Evolutionary conservation across 2,888 invertebrate genomes (phyloP).

Genomic region (Physocephala rufipes): DNA sequence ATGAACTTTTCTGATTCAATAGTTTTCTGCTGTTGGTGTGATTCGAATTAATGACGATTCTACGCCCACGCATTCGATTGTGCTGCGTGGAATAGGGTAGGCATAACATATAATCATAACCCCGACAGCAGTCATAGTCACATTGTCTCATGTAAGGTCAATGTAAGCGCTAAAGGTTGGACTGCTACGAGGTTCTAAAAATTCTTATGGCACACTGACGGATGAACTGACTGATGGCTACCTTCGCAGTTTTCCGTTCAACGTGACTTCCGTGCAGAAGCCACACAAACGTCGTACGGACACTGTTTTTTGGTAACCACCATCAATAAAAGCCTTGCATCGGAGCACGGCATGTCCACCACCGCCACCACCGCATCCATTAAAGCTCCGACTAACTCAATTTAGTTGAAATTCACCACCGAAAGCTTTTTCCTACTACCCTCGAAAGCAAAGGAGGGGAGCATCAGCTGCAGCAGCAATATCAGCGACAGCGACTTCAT

Average conservation of each 20-base stretch:
- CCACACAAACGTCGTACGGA: conserved; percentile 24
- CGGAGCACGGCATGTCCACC: too few species aligned
- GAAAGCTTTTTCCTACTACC: background rate
- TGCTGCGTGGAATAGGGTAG: conserved; percentile 18
- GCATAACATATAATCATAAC: too few species aligned
- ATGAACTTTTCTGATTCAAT: too few species aligned
- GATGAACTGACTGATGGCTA: too few species aligned
- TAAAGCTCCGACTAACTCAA: background rate
- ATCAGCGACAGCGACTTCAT: background rate
- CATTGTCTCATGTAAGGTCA: conserved; percentile 10
- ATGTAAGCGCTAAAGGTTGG: conserved; percentile 19
- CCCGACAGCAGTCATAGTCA: too few species aligned
- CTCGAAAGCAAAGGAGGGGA: background rate
- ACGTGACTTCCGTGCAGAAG: conserved; percentile 32
- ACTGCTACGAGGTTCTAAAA: conserved; percentile 9
- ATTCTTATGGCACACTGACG: background rate
- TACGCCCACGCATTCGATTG: background rate
- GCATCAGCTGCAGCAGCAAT: conserved; percentile 7
- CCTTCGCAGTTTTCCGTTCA: conserved; percentile 3
- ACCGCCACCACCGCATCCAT: too few species aligned
- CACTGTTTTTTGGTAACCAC: too few species aligned
- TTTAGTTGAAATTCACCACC: background rate
- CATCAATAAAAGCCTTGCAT: too few species aligned
- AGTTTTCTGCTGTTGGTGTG: conserved; percentile 2
- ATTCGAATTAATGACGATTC: conserved; percentile 39